Evolutionary conservation across 2,888 invertebrate genomes (phyloP), one percentile per base, ranked within the genome.

Genomic region (Phengaris arion): DNA sequence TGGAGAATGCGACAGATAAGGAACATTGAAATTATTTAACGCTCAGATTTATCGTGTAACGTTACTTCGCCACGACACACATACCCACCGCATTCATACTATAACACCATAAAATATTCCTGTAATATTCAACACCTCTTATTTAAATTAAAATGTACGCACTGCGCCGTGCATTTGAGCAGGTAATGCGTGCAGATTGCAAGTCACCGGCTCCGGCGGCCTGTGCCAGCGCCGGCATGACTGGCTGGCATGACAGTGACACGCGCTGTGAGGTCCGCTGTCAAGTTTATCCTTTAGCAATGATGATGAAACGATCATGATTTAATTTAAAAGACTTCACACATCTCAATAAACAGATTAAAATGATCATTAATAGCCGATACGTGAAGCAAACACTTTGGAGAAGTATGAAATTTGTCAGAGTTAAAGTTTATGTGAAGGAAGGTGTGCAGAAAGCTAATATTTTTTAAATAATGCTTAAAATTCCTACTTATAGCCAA

Each of bases 271-370:
- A 2, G 64, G 64, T 64, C 64, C 35, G 6, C 35, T 64, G 64
- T 64, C 64, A 64, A 10, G 35, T 59, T 59, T 15, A 22, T 64
- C 35, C 64, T 64, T 45, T 64, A 45, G 35, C 35, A 12, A 12
- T 8, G 6, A 9, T 35, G 64, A 64, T 64, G 35, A 64, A 9
- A 7, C 52, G 35, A 64, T 35, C 35, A 64, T 64, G 12, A 64
- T 64, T 64, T 64, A 64, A 64, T 64, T 35, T 64, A 64, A 64
- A 45, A 64, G 64, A 64, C 35, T 64, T 64, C 35, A 64, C 64
- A 64, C 45, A 64, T 64, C 64, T 64, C 64, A 64, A 64, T 45
- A 15, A 35, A 35, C 35, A 35, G 35, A 35, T 35, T 35, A 35
- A 35, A 35, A 2, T 35, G 35, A 35, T 35, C 0, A 35, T 35